Evolutionary conservation across 92 coral and sea anemone genomes (phyloP), one percentile per base, ranked within the genome.

Genomic region (Desmophyllum pertusum): DNA sequence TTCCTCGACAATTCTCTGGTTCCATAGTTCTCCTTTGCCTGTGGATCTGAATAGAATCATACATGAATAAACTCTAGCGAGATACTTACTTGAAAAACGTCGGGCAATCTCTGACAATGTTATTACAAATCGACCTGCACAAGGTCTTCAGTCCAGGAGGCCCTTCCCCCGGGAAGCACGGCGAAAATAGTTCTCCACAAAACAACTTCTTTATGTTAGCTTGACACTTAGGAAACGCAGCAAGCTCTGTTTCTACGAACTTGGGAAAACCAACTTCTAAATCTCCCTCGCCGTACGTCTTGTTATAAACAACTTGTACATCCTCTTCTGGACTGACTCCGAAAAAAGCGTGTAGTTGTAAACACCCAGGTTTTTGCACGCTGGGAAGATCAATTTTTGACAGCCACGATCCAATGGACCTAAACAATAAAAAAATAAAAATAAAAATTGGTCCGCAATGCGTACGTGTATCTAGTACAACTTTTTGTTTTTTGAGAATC

Each of bases 151-250:
- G 62, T 18, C 79, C 83, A 6, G 68, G 66, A 13, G 41, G 68
- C 33, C 76, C 75, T 80, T 91, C 94, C 13, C 80, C 30, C 17
- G 89, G 91, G 74, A 90, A 93, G 72, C 93, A 93, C 1, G 96
- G 96, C 11, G 96, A 92, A 10, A 90, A 85, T 6, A 77, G 69
- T n/a, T 87, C 88, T 39, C 88, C 93, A 69, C 96, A 93, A 11
- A 81, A 65, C 62, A 89, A 70, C 73, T 84, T 92, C 76, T 76
- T 76, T 43, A 92, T 89, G 68, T 83, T 68, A 46, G 61, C 23
- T 4, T 83, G 73, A 33, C 96, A 93, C 36, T 75, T 73, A 10
- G 84, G 53, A 63, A 79, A 51, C 27, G 79, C 87, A 8, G 70
- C 42, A 17, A 82, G 36, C 0, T 9, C 25, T 0, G 23, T 31